These are phyloP conservation scores for Eupristina koningsbergeri DNA, from an alignment of 1,140 invertebrate genomes.

Conservation along the genomic window DNA sequence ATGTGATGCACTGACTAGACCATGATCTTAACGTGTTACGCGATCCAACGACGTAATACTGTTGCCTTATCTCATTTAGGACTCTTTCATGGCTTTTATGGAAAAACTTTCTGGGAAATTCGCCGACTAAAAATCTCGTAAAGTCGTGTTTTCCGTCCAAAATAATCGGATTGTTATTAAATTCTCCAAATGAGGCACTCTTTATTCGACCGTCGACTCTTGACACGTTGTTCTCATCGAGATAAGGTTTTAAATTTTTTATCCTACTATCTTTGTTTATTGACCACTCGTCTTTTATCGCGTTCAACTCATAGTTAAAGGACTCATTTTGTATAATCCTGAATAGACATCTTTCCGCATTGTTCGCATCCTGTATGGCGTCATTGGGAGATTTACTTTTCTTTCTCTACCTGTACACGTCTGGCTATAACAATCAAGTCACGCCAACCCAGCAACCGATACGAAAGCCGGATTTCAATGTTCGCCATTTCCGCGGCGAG, in stretches of 20 bases:
- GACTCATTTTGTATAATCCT: no score
- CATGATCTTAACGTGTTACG: not conserved
- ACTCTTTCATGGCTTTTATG: slow-evolving; percentile 51
- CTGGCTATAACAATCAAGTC: no score
- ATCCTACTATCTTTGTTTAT: not conserved
- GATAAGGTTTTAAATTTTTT: not conserved
- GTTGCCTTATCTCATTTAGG: slow-evolving; percentile 49
- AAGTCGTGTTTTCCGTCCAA: not conserved
- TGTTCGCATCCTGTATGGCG: no score
- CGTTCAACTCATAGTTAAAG: no score
- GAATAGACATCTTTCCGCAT: no score
- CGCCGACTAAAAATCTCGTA: not conserved
- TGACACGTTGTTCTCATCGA: not conserved
- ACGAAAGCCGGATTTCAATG: no score
- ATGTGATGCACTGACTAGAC: not conserved
- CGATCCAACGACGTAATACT: not conserved
- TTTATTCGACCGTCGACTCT: not conserved
- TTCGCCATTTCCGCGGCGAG: not conserved
- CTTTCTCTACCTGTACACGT: no score
- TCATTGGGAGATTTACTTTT: no score
- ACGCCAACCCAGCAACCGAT: no score
- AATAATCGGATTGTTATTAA: not conserved
- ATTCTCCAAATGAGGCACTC: not conserved
- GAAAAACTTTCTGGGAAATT: slow-evolving; percentile 44
- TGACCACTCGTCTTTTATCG: not conserved